Percentiles rank a stretch among this genome's conserved stretches.
phyloP scores from a whole-genome alignment of 2,888 invertebrate species.

The Protonemura montana region DNA sequence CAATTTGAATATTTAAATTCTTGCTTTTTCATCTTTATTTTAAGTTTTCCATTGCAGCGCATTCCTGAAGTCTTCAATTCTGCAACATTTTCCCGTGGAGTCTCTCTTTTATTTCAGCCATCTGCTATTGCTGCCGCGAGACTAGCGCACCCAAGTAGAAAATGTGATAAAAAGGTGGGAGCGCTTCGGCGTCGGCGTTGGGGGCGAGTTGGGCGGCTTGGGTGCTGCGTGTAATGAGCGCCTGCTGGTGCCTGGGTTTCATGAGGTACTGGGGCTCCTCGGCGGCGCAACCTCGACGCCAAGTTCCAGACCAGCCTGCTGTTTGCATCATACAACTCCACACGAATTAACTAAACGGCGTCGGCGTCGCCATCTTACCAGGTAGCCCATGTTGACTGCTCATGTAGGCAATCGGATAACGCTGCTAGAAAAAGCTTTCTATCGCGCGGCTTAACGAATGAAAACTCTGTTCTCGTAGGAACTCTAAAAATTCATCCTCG shows the following conservation, averaged over 20 bases:
- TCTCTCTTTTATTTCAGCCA: conserved; percentile 18
- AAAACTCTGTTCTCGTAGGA: conserved; percentile 27
- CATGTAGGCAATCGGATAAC: conserved; percentile 20
- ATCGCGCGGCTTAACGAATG: background rate
- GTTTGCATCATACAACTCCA: background rate
- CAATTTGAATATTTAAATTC: conserved; percentile 40
- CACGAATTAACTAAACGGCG: conserved; percentile 22
- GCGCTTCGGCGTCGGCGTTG: background rate
- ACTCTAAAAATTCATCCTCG: background rate
- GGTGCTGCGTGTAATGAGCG: conserved; percentile 25
- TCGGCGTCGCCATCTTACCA: background rate
- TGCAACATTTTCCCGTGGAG: conserved; percentile 27
- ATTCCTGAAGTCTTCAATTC: conserved; percentile 31
- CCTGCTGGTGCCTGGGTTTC: conserved; percentile 32
- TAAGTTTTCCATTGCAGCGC: conserved; percentile 31
- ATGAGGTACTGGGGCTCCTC: conserved; percentile 15
- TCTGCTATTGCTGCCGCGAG: background rate
- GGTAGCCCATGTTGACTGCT: background rate
- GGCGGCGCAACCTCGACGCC: background rate
- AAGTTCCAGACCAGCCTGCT: background rate
- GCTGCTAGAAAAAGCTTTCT: background rate
- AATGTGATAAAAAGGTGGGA: conserved; percentile 43
- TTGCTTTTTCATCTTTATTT: conserved; percentile 27
- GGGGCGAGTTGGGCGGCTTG: too few species aligned
- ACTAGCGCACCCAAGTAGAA: conserved; percentile 36